Percentiles rank a stretch among this genome's conserved stretches.
Conservation (phyloP, 2,113 vertebrate species). For the Myotis davidii region DNA sequence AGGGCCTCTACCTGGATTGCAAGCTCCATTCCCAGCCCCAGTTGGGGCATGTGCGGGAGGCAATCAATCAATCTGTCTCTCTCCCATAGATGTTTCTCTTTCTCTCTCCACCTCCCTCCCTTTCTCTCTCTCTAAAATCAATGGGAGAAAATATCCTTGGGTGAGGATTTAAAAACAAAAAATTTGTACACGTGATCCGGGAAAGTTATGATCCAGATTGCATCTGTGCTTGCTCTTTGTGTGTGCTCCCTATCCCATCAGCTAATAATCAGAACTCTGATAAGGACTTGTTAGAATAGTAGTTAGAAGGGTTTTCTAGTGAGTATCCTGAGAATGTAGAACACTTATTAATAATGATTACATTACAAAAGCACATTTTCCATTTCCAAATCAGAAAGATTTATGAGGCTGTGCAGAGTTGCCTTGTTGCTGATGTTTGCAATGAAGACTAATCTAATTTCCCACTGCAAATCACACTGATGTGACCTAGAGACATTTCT, state of each 20-base stretch:
- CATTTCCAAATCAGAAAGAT: slow-evolving; percentile 73
- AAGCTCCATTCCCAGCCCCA: too few species aligned
- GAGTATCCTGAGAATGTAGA: slow-evolving; percentile 22
- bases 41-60: too few species aligned
- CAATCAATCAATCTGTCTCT: too few species aligned
- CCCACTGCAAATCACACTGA: slow-evolving; percentile 70
- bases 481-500: slow-evolving; percentile 79
- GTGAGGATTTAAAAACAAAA: background rate
- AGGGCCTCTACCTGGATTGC: too few species aligned
- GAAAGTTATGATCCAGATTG: background rate
- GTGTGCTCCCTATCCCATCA: rapidly evolving
- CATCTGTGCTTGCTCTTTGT: background rate
- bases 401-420: slow-evolving; percentile 77
- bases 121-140: too few species aligned
- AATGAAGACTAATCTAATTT: slow-evolving; percentile 81
- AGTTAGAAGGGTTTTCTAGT: slow-evolving; percentile 40
- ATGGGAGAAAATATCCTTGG: too few species aligned
- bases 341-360: slow-evolving; percentile 56
- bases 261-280: background rate
- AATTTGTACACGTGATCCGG: background rate
- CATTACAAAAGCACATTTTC: slow-evolving; percentile 70
- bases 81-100: too few species aligned
- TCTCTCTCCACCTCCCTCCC: too few species aligned
- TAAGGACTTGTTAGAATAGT: background rate
- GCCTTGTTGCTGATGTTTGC: slow-evolving; percentile 70